Conservation (phyloP, 2,888 invertebrate genomes). For the Ephialtes manifestator region DNA sequence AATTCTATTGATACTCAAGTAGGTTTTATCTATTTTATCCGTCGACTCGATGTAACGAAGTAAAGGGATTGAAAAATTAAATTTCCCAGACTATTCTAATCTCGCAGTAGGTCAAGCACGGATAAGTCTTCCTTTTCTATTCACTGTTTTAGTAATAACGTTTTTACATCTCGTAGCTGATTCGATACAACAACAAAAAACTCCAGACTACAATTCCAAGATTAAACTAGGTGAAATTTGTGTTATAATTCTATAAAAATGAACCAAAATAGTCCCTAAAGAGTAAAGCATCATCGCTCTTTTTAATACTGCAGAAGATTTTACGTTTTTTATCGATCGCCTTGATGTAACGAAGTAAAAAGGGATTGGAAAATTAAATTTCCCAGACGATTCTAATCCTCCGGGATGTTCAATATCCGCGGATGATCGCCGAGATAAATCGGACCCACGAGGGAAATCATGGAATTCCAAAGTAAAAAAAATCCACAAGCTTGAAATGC, state of each 20-base stretch:
- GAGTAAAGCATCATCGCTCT: background rate
- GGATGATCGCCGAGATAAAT: slow-evolving; percentile 23
- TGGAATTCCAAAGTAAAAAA: background rate
- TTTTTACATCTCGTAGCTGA: background rate
- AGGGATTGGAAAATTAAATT: slow-evolving; percentile 19
- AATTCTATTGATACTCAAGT: no score
- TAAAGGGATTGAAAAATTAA: no score
- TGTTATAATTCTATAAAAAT: background rate
- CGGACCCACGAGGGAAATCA: slow-evolving; percentile 22
- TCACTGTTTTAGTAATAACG: no score
- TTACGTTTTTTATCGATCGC: background rate
- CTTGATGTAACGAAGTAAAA: slow-evolving; percentile 8
- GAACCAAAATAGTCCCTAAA: background rate
- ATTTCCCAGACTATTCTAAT: background rate
- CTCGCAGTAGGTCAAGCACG: background rate
- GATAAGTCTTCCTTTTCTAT: no score
- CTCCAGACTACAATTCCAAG: background rate
- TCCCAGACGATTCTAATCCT: slow-evolving; percentile 13
- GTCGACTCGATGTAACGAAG: no score
- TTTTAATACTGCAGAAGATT: background rate
- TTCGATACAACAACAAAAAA: background rate
- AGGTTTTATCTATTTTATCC: no score
- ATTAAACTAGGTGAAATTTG: background rate
- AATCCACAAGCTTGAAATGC: background rate
- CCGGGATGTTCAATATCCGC: background rate